Base-by-base conservation (phyloP, 2,113 vertebrate species). In the Stegostoma tigrinum region DNA sequence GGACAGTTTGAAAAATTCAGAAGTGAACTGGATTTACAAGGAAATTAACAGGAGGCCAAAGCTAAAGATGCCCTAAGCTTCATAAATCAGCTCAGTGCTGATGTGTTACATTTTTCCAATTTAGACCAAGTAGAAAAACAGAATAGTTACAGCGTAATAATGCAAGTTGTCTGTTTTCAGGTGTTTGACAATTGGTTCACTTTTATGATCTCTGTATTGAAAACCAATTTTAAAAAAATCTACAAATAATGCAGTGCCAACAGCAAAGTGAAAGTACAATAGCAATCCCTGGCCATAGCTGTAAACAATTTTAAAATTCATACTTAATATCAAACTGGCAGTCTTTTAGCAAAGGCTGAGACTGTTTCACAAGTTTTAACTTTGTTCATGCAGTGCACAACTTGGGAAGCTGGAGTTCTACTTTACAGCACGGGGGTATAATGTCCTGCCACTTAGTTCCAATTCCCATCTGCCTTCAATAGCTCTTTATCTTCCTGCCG, bases 381-480 rank as follows among this genome's bases (percentile, higher is more conserved):
- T 90, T 30, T 27, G 15, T 61, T 48, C 94, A 72, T 75, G 93
- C 23, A 48, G 93, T 94, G 66, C 45, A 67, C 34, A 95, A 95
- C 75, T 19, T 72, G 94, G 68, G 12, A 72, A 72, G 75, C 52
- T 52, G 48, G 67, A 30, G 23, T 72, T 72, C 52, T 34, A 95
- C 75, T 72, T 48, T 27, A 95, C 27, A 72, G 94, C 68, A 72
- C 42, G 48, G 66, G n/a, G n/a, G n/a, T n/a, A n/a, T n/a, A n/a
- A 94, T 14, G 27, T 95, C 68, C 94, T 52, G n/a, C 61, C 64
- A 94, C 34, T 67, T 68, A 68, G 61, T 94, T 94, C n/a, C 70
- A 94, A 70, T 94, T 24, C 66, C 34, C 94, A 95, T 72, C 24
- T 75, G 94, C 30, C 72, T 95, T 72, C 23, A 70, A 95, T 95